These are phyloP conservation scores for Lomographa bimaculata DNA, from an alignment of 2,888 invertebrate species.

Conservation along the genomic window DNA sequence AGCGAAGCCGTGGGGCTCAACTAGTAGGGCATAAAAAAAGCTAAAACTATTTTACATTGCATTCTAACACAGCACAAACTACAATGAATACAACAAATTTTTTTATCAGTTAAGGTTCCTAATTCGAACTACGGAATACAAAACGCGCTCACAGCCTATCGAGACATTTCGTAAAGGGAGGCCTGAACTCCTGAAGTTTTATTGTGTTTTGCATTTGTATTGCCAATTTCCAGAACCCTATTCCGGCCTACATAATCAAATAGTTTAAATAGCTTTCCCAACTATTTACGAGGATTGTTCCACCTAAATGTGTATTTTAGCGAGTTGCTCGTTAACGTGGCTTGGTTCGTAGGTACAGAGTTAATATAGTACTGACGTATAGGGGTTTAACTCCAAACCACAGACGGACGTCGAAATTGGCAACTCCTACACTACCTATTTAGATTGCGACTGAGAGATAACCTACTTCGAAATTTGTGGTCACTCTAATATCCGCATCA, in stretches of 20 bases:
- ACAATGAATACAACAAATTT: too few relatives aligned
- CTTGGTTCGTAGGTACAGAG: too few relatives aligned
- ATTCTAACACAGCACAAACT: too few relatives aligned
- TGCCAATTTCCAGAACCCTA: not conserved
- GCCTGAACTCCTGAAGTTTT: slow-evolving; percentile 7
- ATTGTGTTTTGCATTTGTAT: slow-evolving; percentile 11
- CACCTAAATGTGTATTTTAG: slow-evolving; percentile 12
- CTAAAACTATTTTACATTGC: too few relatives aligned
- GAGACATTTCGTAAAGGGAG: too few relatives aligned
- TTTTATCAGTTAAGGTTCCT: too few relatives aligned
- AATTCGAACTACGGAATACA: too few relatives aligned
- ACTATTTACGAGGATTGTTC: slow-evolving; percentile 13
- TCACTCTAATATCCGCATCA: slow-evolving; percentile 11
- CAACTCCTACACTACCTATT: slow-evolving; percentile 22
- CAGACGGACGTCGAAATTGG: slow-evolving; percentile 16
- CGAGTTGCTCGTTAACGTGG: slow-evolving; percentile 8
- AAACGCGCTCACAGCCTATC: too few relatives aligned
- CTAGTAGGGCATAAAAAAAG: too few relatives aligned
- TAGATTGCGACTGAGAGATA: slow-evolving; percentile 26
- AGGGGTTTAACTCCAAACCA: slow-evolving; percentile 16
- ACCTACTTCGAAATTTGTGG: slow-evolving; percentile 23
- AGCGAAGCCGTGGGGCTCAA: too few relatives aligned
- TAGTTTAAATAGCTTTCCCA: slow-evolving; percentile 14
- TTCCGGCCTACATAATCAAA: slow-evolving; percentile 13
- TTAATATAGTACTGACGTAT: too few relatives aligned